Base-by-base conservation (phyloP, 2,888 invertebrate genomes). In the Ephialtes manifestator region DNA sequence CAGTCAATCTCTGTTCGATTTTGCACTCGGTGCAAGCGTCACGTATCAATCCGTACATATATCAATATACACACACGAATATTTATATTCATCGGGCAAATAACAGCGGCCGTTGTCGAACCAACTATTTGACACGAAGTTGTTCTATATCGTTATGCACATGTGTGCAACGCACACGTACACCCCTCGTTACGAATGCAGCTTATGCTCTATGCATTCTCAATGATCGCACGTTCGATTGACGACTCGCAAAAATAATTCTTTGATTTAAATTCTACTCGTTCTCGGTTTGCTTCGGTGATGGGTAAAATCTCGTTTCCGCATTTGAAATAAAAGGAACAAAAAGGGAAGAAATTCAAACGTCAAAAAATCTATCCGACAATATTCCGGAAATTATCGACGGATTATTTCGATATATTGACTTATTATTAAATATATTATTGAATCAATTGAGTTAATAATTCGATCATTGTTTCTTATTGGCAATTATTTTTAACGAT, bases 71-170 rank as follows among this genome's bases (percentile, higher is more conserved):
- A 65, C 65, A 35, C 75, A 31, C 48, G 18, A 51, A 75, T 48
- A 63, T 83, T 85, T 83, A 83, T 85, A 85, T 85, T 85, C 83
- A 85, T 83, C 76, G 72, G 67, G 76, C 80, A 72, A 76, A 79
- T 72, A 80, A 76, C 76, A 79, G 76, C 51, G 76, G n/a, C 70
- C 71, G 70, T 79, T 72, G 79, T 53, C 71, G 84, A 74, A 67
- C 55, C 53, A 72, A 53, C 79, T 53, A 67, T 75, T 63, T 55
- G 78, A 82, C 58, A 71, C 79, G 20, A 63, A 51, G 28, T 74
- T n/a, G 53, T 53, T 35, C 51, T 15, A 53, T 46, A 46, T 46
- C 28, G 15, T 8, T 28, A 8, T 28, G 65, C 65, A 39, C 18
- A 20, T 39, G 39, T 65, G 65, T 65, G 65, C n/a, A 65, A 39